Evolutionary conservation across 2,797 vertebrate species (phyloP), one percentile per base, ranked within the genome.

Genomic region (Pempheris klunzingeri): DNA sequence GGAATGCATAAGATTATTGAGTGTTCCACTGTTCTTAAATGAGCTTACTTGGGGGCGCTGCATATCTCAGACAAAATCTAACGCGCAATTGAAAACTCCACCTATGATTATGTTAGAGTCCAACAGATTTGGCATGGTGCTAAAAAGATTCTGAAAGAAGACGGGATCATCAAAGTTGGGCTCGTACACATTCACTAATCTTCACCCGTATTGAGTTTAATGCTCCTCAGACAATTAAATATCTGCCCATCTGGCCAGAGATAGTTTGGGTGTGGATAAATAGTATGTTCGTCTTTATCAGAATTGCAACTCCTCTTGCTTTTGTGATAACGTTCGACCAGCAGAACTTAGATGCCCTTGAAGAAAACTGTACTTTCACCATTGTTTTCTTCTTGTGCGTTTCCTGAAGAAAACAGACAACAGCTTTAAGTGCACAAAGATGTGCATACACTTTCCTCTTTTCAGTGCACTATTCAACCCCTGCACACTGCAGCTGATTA

Each of bases 111-210:
- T 9, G 1, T 57, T 22, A 10, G 54, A n/a, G 11, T 57, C 1
- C 2, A 13, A 22, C 20, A 24, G 0, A 39, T 24, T 15, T 1
- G 36, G n/a, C 3, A 15, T 2, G 3, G 3, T 20, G 4, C 9
- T 59, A 13, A 38, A 58, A 12, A 38, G 30, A 20, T 55, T 34
- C 28, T 34, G 17, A n/a, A 57, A 57, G 5, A 58, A 58, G 13
- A 39, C 8, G 12, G 55, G 55, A 9, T 57, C 32, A 57, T 39
- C 36, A 39, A 24, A 59, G 7, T 59, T 59, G 3, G 34, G 36
- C 12, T n/a, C 13, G 7, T 59, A 39, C 7, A 24, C 6, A 38
- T 59, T 59, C 1, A 39, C 7, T 2, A 39, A 11, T 7, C 20
- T 59, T 17, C n/a, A 41, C 0, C 41, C 32, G 30, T 32, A 38